Percentiles rank a stretch among this genome's conserved stretches.
phyloP scores from a whole-genome alignment of 2,113 vertebrate genomes.

The Albula glossodonta region DNA sequence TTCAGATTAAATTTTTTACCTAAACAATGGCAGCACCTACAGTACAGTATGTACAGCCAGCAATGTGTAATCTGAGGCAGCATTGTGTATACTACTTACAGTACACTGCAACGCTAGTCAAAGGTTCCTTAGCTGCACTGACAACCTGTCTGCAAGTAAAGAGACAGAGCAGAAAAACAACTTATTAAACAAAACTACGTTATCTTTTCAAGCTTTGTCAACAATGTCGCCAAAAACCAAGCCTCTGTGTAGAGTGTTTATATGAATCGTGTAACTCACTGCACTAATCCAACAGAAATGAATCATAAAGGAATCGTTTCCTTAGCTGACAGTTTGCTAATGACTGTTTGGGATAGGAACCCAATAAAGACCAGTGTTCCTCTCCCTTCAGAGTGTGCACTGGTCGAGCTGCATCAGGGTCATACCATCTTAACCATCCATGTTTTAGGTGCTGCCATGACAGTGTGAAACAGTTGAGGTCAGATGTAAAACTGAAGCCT shows the following conservation, averaged over 20 bases:
- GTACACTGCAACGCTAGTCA: too few relatives aligned
- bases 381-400: neutral
- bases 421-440: neutral
- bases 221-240: slow-evolving; percentile 1
- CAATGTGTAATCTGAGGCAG: too few relatives aligned
- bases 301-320: slow-evolving; percentile 16
- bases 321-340: slow-evolving; percentile 22
- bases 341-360: slow-evolving; percentile 6
- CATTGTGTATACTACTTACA: too few relatives aligned
- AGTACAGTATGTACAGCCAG: neutral
- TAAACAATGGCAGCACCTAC: neutral
- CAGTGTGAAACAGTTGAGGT: neutral
- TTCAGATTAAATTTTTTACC: neutral
- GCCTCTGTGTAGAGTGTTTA: slow-evolving; percentile 34
- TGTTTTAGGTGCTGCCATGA: neutral
- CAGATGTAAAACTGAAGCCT: neutral
- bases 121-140: too few relatives aligned
- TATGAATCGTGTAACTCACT: slow-evolving; percentile 27
- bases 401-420: neutral
- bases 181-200: too few relatives aligned
- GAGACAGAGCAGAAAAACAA: too few relatives aligned
- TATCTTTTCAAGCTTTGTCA: too few relatives aligned
- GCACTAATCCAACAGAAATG: slow-evolving; percentile 35
- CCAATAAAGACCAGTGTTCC: too few relatives aligned
- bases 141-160: too few relatives aligned